Conservation (phyloP, 2,888 invertebrate species). For the Lithophane socia region DNA sequence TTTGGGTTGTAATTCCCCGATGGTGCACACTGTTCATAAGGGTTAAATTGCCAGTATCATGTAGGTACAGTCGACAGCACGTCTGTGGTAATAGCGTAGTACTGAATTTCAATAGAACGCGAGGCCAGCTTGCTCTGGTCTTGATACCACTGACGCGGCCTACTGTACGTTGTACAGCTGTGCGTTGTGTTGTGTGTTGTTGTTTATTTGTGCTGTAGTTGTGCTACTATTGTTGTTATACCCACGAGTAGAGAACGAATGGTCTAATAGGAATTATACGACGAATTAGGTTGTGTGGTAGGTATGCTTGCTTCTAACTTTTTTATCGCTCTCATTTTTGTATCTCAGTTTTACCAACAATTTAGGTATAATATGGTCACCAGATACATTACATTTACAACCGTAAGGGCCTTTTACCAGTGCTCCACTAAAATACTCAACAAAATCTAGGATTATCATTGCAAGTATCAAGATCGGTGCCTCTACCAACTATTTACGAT, state of each 20-base stretch:
- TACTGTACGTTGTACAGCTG: background rate
- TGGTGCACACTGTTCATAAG: background rate
- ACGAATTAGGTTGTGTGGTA: background rate
- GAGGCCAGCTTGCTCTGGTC: background rate
- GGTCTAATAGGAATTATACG: background rate
- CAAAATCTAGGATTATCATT: conserved; percentile 33
- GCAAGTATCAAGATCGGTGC: conserved; percentile 52
- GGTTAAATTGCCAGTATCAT: background rate
- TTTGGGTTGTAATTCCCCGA: background rate
- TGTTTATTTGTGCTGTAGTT: too few species aligned
- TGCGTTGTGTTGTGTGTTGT: too few species aligned
- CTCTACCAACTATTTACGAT: conserved; percentile 50
- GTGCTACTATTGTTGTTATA: background rate
- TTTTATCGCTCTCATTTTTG: background rate
- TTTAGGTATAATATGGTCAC: background rate
- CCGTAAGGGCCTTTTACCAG: rapidly evolving
- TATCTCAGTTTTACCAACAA: background rate
- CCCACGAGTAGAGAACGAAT: background rate
- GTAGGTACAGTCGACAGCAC: background rate
- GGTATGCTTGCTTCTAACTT: background rate
- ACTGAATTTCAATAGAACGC: background rate
- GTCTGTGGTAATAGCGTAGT: background rate
- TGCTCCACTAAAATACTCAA: background rate
- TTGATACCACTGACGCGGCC: background rate
- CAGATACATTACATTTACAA: background rate